A percentile compares a stretch with the other conserved stretches of the same genome.
phyloP scores from a whole-genome alignment of 2,113 vertebrate genomes.

The Agapornis roseicollis region DNA sequence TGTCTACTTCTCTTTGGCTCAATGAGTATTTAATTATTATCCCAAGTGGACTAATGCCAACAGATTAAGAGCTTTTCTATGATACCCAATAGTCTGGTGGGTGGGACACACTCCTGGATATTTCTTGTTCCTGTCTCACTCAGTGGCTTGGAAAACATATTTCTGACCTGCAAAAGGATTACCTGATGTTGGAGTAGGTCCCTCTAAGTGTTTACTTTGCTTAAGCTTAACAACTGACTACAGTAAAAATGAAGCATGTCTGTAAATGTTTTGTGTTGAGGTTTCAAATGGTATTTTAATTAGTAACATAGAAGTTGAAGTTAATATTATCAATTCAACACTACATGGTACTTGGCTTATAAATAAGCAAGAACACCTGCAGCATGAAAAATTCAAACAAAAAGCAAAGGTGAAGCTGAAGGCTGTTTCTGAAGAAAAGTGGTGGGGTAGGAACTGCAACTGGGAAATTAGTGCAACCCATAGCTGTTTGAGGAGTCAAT shows the following conservation, averaged over 20 bases:
- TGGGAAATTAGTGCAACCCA: neutral
- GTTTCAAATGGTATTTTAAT: neutral
- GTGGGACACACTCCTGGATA: neutral
- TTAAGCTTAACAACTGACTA: neutral
- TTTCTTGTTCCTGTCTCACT: neutral
- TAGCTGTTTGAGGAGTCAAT: neutral
- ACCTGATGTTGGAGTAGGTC: neutral
- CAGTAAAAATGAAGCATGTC: neutral
- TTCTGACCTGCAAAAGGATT: neutral
- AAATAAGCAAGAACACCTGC: neutral
- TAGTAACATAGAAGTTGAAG: neutral
- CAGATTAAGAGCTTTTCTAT: neutral
- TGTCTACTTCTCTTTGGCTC: neutral
- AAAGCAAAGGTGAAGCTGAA: neutral
- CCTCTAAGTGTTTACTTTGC: neutral
- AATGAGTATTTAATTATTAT: conserved; percentile 29
- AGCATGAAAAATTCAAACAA: neutral
- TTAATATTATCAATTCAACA: neutral
- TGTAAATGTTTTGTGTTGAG: neutral
- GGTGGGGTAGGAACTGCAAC: neutral
- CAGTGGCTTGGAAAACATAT: neutral
- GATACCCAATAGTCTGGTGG: neutral
- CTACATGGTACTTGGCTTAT: neutral
- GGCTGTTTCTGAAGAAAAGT: neutral
- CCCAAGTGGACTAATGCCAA: neutral